Base-by-base conservation (phyloP, 2,888 invertebrate species). In the Schizaphis graminum region DNA sequence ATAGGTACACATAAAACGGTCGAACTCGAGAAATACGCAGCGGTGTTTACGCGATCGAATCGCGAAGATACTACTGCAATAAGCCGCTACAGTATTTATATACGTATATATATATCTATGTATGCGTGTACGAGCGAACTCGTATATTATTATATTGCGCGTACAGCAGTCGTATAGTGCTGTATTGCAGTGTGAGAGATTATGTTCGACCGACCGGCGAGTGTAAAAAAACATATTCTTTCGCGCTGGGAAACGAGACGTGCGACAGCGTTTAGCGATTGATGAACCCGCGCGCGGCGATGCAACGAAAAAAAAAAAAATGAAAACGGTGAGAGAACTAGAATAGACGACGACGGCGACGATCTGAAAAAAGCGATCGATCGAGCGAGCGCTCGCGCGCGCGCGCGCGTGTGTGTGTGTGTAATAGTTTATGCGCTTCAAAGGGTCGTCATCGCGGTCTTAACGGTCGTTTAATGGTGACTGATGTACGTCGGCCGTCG, bases 201-300 rank as follows among this genome's bases (percentile, higher is more conserved):
- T 49, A n/a, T 87, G 47, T 49, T 53, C n/a, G 87, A 16, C 35
- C 56, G 57, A 57, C 26, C 56, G 41, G 41, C 24, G 56, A 57
- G 91, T 91, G 91, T 77, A 91, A 91, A 88, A 67, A 84, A 77
- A 91, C 91, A 91, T 77, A 53, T 49, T 84, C 91, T 91, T 91
- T 84, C 77, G 77, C 91, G 91, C 77, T 26, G 35, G 49, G 35
- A 84, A 61, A 77, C 91, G 41, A 84, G 77, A 91, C 77, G 67
- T 67, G 67, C 90, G 53, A 89, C 67, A 35, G 53, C 77, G 77
- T 91, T 91, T 91, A 53, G 49, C 91, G 77, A 91, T 91, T 84
- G 91, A 91, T 91, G 91, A 53, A 77, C 91, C 49, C 28, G 47
- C 87, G n/a, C 0, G 26, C 87, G 87, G 87, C 47, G 35, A 35